Conservation (phyloP, 1,140 invertebrate species). For the Hestina assimilis region DNA sequence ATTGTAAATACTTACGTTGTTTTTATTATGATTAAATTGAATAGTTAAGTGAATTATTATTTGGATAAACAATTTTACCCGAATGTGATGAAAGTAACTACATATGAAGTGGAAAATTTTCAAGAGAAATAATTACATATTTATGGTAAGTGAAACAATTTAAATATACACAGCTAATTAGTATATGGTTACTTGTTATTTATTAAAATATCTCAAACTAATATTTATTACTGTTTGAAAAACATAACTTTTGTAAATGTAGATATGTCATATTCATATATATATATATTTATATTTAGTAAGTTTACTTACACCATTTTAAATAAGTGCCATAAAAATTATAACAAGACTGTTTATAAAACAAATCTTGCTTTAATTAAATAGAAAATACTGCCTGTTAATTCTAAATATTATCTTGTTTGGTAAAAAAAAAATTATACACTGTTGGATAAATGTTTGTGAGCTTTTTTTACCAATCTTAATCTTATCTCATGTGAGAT, state of each 20-base stretch:
- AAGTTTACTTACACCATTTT: no score
- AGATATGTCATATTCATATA: no score
- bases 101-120: slow-evolving; percentile 50
- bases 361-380: no score
- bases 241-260: neutral
- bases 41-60: slow-evolving; percentile 40
- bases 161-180: neutral
- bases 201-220: neutral
- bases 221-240: neutral
- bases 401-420: no score
- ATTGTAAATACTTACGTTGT: slow-evolving; percentile 51
- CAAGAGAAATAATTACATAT: slow-evolving; percentile 49
- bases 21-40: slow-evolving; percentile 55
- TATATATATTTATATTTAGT: no score
- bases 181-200: neutral
- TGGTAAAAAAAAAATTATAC: no score
- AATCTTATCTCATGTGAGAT: no score
- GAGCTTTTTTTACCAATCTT: no score
- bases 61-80: slow-evolving; percentile 34
- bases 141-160: slow-evolving; percentile 58
- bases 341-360: no score
- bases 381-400: no score
- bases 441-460: no score
- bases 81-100: slow-evolving; percentile 52
- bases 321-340: no score